A percentile compares a stretch with the other conserved stretches of the same genome.
Conservation (phyloP, 1,140 invertebrate species). For the Vollenhovia emeryi region DNA sequence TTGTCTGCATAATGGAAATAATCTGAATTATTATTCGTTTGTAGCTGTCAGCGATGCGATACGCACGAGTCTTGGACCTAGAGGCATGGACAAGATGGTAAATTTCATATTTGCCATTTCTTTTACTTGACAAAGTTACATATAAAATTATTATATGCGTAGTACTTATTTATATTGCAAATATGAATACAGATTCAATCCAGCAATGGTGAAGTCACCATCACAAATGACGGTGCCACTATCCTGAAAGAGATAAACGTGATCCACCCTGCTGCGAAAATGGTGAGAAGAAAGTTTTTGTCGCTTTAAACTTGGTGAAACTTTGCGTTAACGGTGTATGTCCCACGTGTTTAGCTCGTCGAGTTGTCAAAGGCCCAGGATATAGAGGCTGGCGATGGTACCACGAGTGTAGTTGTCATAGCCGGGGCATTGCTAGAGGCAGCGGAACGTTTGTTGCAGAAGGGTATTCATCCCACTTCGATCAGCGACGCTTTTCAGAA, state of each 20-base stretch:
- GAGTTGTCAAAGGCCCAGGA: slow-evolving; percentile 99
- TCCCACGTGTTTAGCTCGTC: slow-evolving; percentile 91
- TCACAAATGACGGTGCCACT: slow-evolving; percentile 99
- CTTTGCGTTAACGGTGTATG: slow-evolving; percentile 17
- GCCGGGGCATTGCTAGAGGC: slow-evolving; percentile 98
- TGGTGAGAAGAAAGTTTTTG: slow-evolving; percentile 89
- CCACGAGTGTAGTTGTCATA: slow-evolving; percentile 98
- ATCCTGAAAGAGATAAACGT: slow-evolving; percentile 99
- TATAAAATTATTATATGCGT: not conserved
- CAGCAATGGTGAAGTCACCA: slow-evolving; percentile 98
- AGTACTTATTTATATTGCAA: slow-evolving; percentile 17
- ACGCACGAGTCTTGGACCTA: slow-evolving; percentile 98
- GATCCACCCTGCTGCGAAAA: slow-evolving; percentile 99
- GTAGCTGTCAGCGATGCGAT: slow-evolving; percentile 99
- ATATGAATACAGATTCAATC: slow-evolving; percentile 92
- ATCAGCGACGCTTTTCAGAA: slow-evolving; percentile 99
- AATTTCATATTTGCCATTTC: slow-evolving; percentile 59
- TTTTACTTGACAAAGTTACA: not conserved
- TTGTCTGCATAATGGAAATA: not conserved
- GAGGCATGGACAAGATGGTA: slow-evolving; percentile 99
- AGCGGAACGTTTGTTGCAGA: slow-evolving; percentile 95
- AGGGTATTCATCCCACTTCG: slow-evolving; percentile 98
- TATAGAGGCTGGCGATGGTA: slow-evolving; percentile 99
- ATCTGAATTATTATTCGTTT: slow-evolving; percentile 77
- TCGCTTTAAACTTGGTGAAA: slow-evolving; percentile 23